These are phyloP conservation scores for Lacerta bilineata DNA, from an alignment of 2,797 vertebrate genomes.

Conservation along the genomic window DNA sequence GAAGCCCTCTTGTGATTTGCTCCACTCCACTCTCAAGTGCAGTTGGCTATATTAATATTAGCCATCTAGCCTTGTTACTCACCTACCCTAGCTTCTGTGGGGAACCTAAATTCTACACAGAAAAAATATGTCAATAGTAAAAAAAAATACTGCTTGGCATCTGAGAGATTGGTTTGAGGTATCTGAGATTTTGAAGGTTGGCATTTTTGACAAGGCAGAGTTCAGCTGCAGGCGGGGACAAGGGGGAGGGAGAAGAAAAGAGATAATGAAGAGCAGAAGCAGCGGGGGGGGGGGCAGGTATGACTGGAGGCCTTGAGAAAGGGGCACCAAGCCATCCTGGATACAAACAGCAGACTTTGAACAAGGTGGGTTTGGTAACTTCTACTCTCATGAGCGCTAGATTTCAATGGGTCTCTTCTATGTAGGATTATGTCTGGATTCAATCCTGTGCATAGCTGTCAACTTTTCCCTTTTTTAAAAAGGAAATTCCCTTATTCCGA, in stretches of 20 bases:
- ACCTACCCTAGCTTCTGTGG: background rate
- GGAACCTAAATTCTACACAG: background rate
- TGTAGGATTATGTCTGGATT: no score
- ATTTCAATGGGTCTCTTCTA: no score
- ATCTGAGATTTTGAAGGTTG: background rate
- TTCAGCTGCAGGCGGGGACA: background rate
- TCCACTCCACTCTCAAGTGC: no score
- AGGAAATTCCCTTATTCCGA: no score
- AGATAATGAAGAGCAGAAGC: background rate
- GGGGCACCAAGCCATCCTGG: background rate
- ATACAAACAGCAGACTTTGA: background rate
- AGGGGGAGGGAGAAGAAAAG: no score
- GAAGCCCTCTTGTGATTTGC: background rate
- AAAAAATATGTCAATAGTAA: background rate
- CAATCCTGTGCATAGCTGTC: background rate
- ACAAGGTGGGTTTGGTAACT: no score
- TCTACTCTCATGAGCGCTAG: background rate
- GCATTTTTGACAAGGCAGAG: background rate
- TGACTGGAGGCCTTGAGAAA: background rate
- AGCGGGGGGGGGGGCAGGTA: background rate
- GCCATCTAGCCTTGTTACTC: background rate
- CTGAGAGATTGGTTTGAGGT: background rate
- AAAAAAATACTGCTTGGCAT: background rate
- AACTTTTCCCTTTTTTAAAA: no score
- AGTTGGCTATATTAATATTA: no score